phyloP scores from a whole-genome alignment of 1,140 invertebrate species.

The Heliconius eleuchia region DNA sequence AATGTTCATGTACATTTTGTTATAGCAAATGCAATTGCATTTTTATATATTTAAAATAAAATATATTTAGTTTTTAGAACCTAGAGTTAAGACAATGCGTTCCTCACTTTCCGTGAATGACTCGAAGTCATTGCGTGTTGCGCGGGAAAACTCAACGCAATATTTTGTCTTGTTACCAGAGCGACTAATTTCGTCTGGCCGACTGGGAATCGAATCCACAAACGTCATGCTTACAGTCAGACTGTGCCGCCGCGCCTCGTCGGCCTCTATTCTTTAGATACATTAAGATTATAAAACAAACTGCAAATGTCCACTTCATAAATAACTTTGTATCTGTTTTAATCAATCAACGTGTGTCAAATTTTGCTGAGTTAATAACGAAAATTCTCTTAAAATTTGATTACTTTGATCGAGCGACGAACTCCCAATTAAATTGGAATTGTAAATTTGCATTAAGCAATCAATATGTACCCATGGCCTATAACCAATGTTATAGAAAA shows the following conservation, averaged over 20 bases:
- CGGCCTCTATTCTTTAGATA: background rate
- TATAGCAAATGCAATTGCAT: background rate
- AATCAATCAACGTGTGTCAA: slow-evolving; percentile 8
- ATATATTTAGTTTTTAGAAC: too few species aligned
- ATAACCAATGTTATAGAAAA: background rate
- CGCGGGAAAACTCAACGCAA: background rate
- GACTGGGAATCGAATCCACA: background rate
- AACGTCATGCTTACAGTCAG: background rate
- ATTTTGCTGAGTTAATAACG: slow-evolving; percentile 11
- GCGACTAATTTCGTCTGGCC: background rate
- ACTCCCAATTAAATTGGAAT: slow-evolving; percentile 3
- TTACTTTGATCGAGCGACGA: slow-evolving; percentile 10
- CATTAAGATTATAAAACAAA: background rate
- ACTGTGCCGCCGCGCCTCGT: background rate
- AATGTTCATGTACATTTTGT: background rate
- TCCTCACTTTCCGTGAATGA: background rate
- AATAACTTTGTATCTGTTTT: background rate
- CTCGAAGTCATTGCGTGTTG: background rate
- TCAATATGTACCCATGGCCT: background rate
- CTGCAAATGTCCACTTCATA: background rate
- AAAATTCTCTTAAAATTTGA: slow-evolving; percentile 7
- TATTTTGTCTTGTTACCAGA: background rate
- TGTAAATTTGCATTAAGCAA: slow-evolving; percentile 5
- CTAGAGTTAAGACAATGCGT: too few species aligned
- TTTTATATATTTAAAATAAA: background rate